phyloP scores from a whole-genome alignment of 1,140 invertebrate species.

The Bactericera cockerelli region DNA sequence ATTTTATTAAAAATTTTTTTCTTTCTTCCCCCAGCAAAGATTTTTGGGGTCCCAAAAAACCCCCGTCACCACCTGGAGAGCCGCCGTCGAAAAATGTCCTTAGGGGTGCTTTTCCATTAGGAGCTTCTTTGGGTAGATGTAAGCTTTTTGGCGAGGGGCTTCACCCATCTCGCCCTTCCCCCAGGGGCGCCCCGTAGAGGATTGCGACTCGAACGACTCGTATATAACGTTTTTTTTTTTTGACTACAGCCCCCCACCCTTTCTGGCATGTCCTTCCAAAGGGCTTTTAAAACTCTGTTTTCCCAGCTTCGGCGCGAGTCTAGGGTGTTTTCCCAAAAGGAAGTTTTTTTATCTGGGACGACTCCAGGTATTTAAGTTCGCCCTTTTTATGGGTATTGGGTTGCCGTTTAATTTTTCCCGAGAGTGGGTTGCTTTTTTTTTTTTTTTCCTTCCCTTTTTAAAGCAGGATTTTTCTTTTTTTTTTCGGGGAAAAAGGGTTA shows the following conservation, averaged over 20 bases:
- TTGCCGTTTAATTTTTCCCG: background rate
- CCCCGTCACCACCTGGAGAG: conserved; percentile 3
- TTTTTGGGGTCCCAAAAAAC: conserved; percentile 8
- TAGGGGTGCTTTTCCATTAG: background rate
- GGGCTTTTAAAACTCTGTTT: background rate
- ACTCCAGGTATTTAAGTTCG: conserved; percentile 8
- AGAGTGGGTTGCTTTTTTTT: background rate
- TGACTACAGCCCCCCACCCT: background rate
- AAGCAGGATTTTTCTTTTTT: background rate
- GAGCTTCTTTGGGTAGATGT: background rate
- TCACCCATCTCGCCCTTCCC: background rate
- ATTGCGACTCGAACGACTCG: background rate
- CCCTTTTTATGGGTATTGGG: background rate
- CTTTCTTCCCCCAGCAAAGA: conserved; percentile 13
- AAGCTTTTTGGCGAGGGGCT: background rate
- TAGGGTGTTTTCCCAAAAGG: background rate
- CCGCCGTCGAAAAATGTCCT: conserved; percentile 1
- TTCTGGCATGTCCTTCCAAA: background rate
- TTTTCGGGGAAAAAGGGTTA: background rate
- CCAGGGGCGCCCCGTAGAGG: background rate
- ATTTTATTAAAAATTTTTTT: background rate
- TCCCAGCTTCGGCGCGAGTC: background rate
- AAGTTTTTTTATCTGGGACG: background rate
- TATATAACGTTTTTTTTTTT: background rate
- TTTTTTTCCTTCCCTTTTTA: too few species aligned